These are phyloP conservation scores for Sycobia sp. DNA, from an alignment of 1,140 invertebrate species.

Conservation along the genomic window DNA sequence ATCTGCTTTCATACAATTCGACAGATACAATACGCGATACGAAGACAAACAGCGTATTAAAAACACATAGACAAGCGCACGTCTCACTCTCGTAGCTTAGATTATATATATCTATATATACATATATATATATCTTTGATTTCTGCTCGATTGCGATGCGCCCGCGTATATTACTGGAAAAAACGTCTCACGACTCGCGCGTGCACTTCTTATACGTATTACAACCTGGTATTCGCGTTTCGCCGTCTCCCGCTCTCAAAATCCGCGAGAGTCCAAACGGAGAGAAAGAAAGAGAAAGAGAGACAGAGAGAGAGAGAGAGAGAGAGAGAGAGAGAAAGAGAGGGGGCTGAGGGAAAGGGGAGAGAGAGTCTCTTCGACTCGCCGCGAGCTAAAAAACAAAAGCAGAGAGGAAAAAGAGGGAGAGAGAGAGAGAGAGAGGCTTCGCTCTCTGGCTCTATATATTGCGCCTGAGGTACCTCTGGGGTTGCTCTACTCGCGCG, in stretches of 20 bases:
- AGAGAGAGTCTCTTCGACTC: neutral
- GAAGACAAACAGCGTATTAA: no score
- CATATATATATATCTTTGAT: slow-evolving; percentile 8
- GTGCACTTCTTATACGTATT: no score
- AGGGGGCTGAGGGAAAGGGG: neutral
- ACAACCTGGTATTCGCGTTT: slow-evolving; percentile 18
- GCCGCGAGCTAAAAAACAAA: slow-evolving; percentile 22
- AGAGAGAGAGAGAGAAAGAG: no score
- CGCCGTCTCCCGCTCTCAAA: slow-evolving; percentile 24
- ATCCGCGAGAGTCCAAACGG: slow-evolving; percentile 28
- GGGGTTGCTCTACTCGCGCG: neutral
- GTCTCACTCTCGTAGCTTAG: no score
- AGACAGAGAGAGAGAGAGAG: no score
- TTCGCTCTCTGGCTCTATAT: slow-evolving; percentile 5
- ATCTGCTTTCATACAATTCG: no score
- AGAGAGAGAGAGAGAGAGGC: slow-evolving; percentile 12
- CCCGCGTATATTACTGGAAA: no score
- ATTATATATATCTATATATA: no score
- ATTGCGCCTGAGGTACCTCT: slow-evolving; percentile 1
- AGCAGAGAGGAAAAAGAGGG: slow-evolving; percentile 1
- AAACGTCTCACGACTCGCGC: slow-evolving; percentile 30
- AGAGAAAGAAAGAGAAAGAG: no score
- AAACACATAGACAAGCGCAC: no score
- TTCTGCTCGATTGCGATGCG: slow-evolving; percentile 8
- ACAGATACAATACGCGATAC: no score